phyloP scores from a whole-genome alignment of 2,797 vertebrate species.

The Sebastiscus tertius region DNA sequence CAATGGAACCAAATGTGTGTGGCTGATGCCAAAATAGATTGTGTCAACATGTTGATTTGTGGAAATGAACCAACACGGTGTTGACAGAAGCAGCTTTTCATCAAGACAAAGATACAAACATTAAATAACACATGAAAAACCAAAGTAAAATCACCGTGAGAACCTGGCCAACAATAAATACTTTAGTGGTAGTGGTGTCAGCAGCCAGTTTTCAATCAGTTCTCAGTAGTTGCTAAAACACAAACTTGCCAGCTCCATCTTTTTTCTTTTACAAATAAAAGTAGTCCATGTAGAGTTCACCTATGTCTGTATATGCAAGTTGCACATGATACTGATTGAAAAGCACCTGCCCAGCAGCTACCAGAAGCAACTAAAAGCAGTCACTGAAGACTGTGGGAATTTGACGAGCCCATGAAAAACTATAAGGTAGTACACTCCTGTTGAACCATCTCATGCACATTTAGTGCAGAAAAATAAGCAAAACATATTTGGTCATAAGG shows the following conservation, averaged over 20 bases:
- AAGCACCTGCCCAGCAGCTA: not conserved
- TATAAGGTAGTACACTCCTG: not conserved
- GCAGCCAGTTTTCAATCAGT: not conserved
- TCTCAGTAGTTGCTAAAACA: not conserved
- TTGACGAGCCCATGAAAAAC: not conserved
- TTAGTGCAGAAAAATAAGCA: conserved; percentile 34
- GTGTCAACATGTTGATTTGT: not conserved
- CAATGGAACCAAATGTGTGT: not conserved
- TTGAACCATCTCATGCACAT: not conserved
- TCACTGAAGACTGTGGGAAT: not conserved
- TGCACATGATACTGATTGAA: not conserved
- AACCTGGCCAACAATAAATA: not conserved
- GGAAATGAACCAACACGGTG: not conserved
- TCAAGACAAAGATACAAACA: not conserved
- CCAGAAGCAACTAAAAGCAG: not conserved
- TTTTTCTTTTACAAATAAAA: not conserved
- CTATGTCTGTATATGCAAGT: not conserved
- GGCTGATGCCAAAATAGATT: not conserved
- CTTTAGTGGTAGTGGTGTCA: not conserved
- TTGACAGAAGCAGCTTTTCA: not conserved
- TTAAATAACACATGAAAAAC: not conserved
- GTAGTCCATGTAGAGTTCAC: not conserved
- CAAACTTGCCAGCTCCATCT: not conserved
- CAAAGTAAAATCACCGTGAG: not conserved
- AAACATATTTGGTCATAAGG: conserved; percentile 47